A percentile compares a stretch with the other conserved stretches of the same genome.
Evolutionary conservation across 2,888 invertebrate genomes (phyloP).

Genomic region (Allygus modestus): DNA sequence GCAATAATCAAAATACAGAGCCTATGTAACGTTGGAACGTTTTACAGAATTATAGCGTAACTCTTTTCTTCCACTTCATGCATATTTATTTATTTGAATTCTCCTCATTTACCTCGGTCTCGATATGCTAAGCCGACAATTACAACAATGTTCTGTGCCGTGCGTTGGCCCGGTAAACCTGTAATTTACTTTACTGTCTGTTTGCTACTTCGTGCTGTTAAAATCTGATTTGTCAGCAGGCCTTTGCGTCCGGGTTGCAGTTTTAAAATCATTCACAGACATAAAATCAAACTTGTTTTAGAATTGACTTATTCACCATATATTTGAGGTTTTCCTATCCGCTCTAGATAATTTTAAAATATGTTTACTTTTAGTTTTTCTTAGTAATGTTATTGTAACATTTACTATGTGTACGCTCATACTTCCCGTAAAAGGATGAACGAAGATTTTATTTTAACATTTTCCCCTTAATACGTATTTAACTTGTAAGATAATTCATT

Average conservation of each 20-base stretch:
- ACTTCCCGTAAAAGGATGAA: no score
- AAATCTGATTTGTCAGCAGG: background rate
- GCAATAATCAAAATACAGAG: background rate
- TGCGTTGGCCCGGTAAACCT: background rate
- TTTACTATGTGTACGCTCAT: no score
- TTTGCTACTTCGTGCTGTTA: conserved; percentile 2
- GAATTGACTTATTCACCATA: no score
- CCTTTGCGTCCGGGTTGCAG: background rate
- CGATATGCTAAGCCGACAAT: conserved; percentile 18
- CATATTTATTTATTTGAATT: conserved; percentile 39
- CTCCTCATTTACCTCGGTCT: conserved; percentile 10
- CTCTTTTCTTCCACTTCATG: conserved; percentile 32
- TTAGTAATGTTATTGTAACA: no score
- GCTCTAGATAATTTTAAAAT: no score
- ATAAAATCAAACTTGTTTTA: background rate
- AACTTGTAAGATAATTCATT: no score
- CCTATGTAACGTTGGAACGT: background rate
- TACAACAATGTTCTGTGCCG: background rate
- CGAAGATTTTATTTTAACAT: no score
- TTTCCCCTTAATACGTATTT: no score
- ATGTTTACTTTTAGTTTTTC: no score
- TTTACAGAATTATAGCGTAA: conserved; percentile 30
- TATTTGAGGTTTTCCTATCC: no score
- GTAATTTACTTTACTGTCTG: conserved; percentile 33
- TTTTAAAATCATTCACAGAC: background rate